Conservation (phyloP, 2,888 invertebrate genomes). For the Chrysolina oricalcia region DNA sequence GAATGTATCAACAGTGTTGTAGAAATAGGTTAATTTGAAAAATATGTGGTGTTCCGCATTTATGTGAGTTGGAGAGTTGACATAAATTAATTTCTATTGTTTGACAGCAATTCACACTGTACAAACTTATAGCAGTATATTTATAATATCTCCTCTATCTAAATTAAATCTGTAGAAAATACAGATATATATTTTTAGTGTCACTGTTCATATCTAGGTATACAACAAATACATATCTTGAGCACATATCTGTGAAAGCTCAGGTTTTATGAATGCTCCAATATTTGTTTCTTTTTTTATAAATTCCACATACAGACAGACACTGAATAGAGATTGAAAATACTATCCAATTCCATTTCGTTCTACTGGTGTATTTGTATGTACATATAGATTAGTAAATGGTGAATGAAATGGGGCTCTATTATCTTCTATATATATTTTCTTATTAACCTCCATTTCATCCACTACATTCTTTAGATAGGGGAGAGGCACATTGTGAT, state of each 20-base stretch:
- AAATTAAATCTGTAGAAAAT: conserved; percentile 20
- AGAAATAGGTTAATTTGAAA: conserved; percentile 44
- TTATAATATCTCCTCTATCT: conserved; percentile 55
- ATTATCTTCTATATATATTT: conserved; percentile 13
- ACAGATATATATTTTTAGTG: background rate
- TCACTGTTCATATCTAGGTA: conserved; percentile 19
- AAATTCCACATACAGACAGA: too few relatives aligned
- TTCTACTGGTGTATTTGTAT: conserved; percentile 24
- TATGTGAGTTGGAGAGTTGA: conserved; percentile 49
- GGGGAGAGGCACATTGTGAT: conserved; percentile 14
- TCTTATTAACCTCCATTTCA: background rate
- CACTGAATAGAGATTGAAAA: too few relatives aligned
- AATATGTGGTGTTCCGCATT: conserved; percentile 61
- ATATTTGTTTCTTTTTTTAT: too few relatives aligned
- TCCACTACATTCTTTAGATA: background rate
- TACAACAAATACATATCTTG: background rate
- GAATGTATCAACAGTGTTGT: conserved; percentile 26
- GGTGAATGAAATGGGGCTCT: background rate
- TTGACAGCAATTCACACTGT: conserved; percentile 64
- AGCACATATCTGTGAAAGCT: too few relatives aligned
- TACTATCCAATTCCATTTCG: too few relatives aligned
- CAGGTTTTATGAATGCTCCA: too few relatives aligned
- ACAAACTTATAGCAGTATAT: conserved; percentile 73
- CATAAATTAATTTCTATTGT: conserved; percentile 42
- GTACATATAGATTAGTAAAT: background rate